These are phyloP conservation scores for Lithosia quadra DNA, from an alignment of 2,888 invertebrate genomes.

Conservation along the genomic window DNA sequence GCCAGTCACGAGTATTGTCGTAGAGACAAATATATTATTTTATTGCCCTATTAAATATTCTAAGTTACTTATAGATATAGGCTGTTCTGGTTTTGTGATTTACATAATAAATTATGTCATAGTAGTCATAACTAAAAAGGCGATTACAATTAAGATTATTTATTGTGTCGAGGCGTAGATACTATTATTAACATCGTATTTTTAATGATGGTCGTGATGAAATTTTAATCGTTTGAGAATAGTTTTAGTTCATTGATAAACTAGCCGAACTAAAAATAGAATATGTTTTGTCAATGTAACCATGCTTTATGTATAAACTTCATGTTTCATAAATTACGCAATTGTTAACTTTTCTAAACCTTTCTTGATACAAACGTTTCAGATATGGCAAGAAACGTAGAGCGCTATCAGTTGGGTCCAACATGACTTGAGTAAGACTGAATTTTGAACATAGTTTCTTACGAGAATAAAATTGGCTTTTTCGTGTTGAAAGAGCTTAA, in stretches of 20 bases:
- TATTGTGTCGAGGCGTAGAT: not conserved
- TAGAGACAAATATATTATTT: not conserved
- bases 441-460: too few relatives aligned
- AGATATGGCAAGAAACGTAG: too few relatives aligned
- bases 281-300: not conserved
- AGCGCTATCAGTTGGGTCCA: too few relatives aligned
- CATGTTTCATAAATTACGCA: not conserved
- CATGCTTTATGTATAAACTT: not conserved
- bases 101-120: not conserved
- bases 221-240: not conserved
- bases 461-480: too few relatives aligned
- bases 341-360: not conserved
- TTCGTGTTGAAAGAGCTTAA: too few relatives aligned
- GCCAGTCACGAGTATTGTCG: not conserved
- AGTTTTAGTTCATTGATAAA: not conserved
- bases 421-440: too few relatives aligned
- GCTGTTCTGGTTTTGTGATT: conserved; percentile 10
- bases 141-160: not conserved
- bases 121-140: not conserved
- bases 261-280: not conserved
- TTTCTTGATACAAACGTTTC: not conserved
- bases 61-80: conserved; percentile 27
- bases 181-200: not conserved
- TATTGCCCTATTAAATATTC: conserved; percentile 27
- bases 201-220: not conserved